A percentile compares a stretch with the other conserved stretches of the same genome.
phyloP scores from a whole-genome alignment of 2,113 vertebrate species.

The Amphilophus citrinellus region DNA sequence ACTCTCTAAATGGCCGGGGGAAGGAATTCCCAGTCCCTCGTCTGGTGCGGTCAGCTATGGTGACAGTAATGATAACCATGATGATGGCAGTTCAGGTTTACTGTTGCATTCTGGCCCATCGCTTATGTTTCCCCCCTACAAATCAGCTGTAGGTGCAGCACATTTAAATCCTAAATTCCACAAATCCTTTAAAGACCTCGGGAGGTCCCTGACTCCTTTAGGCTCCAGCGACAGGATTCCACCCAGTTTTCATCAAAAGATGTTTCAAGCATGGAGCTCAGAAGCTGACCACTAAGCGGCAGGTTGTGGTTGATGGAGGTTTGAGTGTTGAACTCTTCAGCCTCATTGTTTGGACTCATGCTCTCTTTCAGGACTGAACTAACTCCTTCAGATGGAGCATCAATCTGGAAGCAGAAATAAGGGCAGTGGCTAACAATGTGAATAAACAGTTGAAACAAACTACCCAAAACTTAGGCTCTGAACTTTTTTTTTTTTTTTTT shows the following conservation, averaged over 20 bases:
- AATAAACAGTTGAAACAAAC: constrained; percentile 43
- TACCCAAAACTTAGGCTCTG: not conserved
- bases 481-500: no score
- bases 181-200: not conserved
- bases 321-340: not conserved
- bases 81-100: not conserved
- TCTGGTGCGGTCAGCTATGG: not conserved
- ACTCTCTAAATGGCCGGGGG: not conserved
- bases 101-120: not conserved
- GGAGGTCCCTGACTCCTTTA: not conserved
- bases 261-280: constrained; percentile 1
- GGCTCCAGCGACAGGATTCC: not conserved
- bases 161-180: constrained; percentile 9
- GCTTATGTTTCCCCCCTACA: not conserved
- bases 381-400: not conserved
- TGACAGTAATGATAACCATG: not conserved
- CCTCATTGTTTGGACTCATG: not conserved
- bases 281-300: constrained; percentile 24
- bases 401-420: not conserved
- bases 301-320: not conserved
- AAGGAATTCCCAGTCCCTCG: not conserved
- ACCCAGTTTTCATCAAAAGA: not conserved
- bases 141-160: not conserved
- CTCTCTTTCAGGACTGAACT: constrained; percentile 52
- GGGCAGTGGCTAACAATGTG: not conserved